These are phyloP conservation scores for Hoplodrina blanda DNA, from an alignment of 2,888 invertebrate genomes.

Conservation along the genomic window DNA sequence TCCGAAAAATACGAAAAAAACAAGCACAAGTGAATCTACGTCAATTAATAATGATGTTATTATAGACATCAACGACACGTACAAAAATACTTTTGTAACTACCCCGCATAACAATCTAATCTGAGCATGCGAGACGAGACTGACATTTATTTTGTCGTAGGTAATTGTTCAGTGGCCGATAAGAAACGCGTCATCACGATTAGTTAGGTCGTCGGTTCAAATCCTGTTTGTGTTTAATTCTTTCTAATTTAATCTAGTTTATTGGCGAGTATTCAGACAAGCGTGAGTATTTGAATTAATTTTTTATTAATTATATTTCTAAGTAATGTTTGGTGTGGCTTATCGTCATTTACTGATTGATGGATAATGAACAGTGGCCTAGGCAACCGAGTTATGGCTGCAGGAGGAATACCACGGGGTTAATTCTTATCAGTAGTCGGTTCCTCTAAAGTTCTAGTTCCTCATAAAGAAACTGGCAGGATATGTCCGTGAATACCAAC, in stretches of 20 bases:
- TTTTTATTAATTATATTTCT: background rate
- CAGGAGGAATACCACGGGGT: too few species aligned
- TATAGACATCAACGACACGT: background rate
- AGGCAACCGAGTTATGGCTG: too few species aligned
- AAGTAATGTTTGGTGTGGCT: too few species aligned
- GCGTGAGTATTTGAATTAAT: background rate
- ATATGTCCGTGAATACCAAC: too few species aligned
- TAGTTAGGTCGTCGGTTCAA: slow-evolving; percentile 52
- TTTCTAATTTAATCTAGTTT: slow-evolving; percentile 40
- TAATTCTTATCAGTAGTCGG: too few species aligned
- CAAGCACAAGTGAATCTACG: background rate
- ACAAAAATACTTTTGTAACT: slow-evolving; percentile 22
- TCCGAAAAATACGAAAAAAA: too few species aligned
- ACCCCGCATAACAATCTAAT: slow-evolving; percentile 30
- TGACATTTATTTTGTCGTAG: slow-evolving; percentile 38
- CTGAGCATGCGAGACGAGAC: slow-evolving; percentile 48
- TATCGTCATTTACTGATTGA: background rate
- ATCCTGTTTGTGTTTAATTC: slow-evolving; percentile 51
- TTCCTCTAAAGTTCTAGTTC: too few species aligned
- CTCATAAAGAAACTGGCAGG: too few species aligned
- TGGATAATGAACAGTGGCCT: background rate
- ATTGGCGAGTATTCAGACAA: background rate
- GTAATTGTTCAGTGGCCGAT: slow-evolving; percentile 49
- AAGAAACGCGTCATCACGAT: slow-evolving; percentile 49
- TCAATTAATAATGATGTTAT: background rate